These are phyloP conservation scores for Sinocyclocheilus rhinocerous DNA, from an alignment of 2,113 vertebrate genomes.

Conservation along the genomic window DNA sequence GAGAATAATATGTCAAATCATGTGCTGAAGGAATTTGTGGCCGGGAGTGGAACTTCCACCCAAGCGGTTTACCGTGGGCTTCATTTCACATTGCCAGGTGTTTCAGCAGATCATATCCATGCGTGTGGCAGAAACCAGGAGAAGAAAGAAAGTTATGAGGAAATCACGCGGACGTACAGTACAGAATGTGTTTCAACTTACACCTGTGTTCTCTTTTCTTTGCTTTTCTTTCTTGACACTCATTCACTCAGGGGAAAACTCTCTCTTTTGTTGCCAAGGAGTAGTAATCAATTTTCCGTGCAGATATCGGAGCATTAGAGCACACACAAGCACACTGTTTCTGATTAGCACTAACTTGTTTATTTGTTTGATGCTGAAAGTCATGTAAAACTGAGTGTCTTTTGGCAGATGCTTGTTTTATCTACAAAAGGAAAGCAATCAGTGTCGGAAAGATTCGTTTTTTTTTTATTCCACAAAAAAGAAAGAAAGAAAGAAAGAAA, in stretches of 20 bases:
- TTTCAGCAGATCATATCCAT: constrained; percentile 21
- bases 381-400: constrained; percentile 56
- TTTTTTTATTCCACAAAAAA: constrained; percentile 59
- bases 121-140: constrained; percentile 15
- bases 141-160: constrained; percentile 6
- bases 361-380: constrained; percentile 61
- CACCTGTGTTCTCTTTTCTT: constrained; percentile 33
- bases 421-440: constrained; percentile 65
- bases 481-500: constrained; percentile 56
- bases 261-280: constrained; percentile 13
- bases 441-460: constrained; percentile 52
- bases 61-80: background rate
- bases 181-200: constrained; percentile 35
- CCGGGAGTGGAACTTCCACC: background rate
- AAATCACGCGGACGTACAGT: background rate
- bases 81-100: constrained; percentile 19
- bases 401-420: constrained; percentile 61
- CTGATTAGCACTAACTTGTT: constrained; percentile 70
- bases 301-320: constrained; percentile 20
- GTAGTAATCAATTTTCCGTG: constrained; percentile 27
- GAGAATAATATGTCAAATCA: constrained; percentile 1
- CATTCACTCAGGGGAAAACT: constrained; percentile 18
- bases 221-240: constrained; percentile 22
- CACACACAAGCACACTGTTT: constrained; percentile 44
- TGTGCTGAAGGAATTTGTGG: constrained; percentile 23